phyloP scores from a whole-genome alignment of 2,888 invertebrate genomes.

The Diarsia brunnea region DNA sequence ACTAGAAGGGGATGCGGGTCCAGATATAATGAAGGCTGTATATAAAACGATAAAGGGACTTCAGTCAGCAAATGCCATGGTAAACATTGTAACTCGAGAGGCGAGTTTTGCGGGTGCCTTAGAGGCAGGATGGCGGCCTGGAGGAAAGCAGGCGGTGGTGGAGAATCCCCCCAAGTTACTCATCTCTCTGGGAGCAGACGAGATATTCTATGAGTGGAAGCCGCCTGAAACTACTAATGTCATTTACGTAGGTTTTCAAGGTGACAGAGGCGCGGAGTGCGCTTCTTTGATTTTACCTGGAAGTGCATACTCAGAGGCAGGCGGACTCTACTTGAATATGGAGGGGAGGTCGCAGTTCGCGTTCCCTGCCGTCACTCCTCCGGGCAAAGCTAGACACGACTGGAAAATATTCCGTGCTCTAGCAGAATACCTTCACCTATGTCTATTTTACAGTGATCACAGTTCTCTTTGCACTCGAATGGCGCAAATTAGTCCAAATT shows the following conservation, averaged over 20 bases:
- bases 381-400: slow-evolving; percentile 97
- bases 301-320: slow-evolving; percentile 99
- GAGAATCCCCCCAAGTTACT: slow-evolving; percentile 94
- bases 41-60: slow-evolving; percentile 60
- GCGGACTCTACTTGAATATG: slow-evolving; percentile 98
- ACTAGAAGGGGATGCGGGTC: slow-evolving; percentile 68
- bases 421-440: slow-evolving; percentile 79
- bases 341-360: slow-evolving; percentile 98
- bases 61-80: slow-evolving; percentile 84
- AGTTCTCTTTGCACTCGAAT: slow-evolving; percentile 75
- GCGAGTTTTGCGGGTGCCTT: slow-evolving; percentile 98
- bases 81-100: slow-evolving; percentile 97
- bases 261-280: slow-evolving; percentile 96
- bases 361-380: slow-evolving; percentile 96
- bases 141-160: slow-evolving; percentile 90
- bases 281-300: slow-evolving; percentile 98
- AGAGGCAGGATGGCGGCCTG: slow-evolving; percentile 97
- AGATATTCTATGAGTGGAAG: slow-evolving; percentile 93
- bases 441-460: slow-evolving; percentile 77
- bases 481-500: slow-evolving; percentile 83
- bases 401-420: slow-evolving; percentile 97
- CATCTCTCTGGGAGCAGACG: slow-evolving; percentile 98
- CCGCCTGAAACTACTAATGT: slow-evolving; percentile 95
- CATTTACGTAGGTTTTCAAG: slow-evolving; percentile 98
- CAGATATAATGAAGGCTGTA: slow-evolving; percentile 73